phyloP scores from a whole-genome alignment of 2,113 vertebrate species.

The Catharus fuscescens region DNA sequence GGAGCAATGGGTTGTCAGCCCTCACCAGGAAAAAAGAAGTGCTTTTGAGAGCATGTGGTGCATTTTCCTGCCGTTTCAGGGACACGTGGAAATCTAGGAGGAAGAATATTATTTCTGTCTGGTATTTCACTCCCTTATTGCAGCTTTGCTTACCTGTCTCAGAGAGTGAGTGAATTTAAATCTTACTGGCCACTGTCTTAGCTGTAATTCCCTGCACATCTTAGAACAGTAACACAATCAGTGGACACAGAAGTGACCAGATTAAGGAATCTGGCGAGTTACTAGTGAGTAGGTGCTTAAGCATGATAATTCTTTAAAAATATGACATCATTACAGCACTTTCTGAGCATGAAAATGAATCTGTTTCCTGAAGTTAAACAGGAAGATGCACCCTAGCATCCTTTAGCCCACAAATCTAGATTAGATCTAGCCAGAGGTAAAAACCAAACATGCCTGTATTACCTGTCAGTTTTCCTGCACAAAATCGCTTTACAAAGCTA shows the following conservation, averaged over 20 bases:
- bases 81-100: not conserved
- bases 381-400: not conserved
- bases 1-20: not conserved
- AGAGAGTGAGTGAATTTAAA: not conserved
- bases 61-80: not conserved
- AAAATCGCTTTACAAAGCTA: not conserved
- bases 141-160: not conserved
- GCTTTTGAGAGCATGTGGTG: not conserved
- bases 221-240: not conserved
- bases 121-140: not conserved
- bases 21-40: not conserved
- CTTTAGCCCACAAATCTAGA: not conserved
- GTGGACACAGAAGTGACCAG: not conserved
- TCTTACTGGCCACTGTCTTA: not conserved
- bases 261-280: not conserved
- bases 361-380: not conserved
- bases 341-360: not conserved
- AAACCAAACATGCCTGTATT: fast-evolving
- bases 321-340: not conserved
- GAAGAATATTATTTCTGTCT: not conserved
- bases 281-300: not conserved
- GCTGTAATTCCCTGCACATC: not conserved
- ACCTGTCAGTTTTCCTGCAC: not conserved
- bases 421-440: not conserved
- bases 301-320: not conserved